Percentiles rank a stretch among this genome's conserved stretches.
phyloP scores from a whole-genome alignment of 2,888 invertebrate species.

The Cheilosia scutellata region DNA sequence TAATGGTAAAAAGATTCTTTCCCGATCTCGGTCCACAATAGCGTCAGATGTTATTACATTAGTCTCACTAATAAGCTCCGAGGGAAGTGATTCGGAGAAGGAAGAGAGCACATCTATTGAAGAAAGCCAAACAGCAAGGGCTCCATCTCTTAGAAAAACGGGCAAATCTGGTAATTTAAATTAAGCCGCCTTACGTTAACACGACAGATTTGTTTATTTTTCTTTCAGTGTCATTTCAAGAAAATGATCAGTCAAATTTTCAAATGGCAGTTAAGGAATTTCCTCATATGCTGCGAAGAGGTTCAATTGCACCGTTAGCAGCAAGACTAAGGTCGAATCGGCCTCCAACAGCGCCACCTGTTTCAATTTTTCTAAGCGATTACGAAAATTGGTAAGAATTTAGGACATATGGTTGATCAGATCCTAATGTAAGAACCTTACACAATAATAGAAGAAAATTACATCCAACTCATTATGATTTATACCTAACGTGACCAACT shows the following conservation, averaged over 20 bases:
- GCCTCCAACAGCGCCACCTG: slow-evolving; percentile 83
- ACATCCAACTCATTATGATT: too few species aligned
- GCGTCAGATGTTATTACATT: slow-evolving; percentile 86
- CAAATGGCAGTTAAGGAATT: slow-evolving; percentile 82
- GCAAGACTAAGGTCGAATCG: slow-evolving; percentile 82
- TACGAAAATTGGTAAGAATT: slow-evolving; percentile 71
- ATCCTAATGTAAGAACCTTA: too few species aligned
- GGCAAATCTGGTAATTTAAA: slow-evolving; percentile 82
- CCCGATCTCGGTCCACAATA: slow-evolving; percentile 81
- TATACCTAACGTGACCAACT: too few species aligned
- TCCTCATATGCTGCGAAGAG: slow-evolving; percentile 82
- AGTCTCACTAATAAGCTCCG: slow-evolving; percentile 88
- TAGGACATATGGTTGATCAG: neutral
- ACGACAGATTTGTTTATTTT: neutral
- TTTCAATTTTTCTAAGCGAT: slow-evolving; percentile 80
- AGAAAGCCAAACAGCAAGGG: slow-evolving; percentile 79
- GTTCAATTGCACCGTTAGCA: slow-evolving; percentile 83
- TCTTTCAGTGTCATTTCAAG: slow-evolving; percentile 84
- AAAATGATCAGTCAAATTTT: slow-evolving; percentile 82
- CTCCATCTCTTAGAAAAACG: slow-evolving; percentile 82
- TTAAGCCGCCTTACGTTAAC: neutral
- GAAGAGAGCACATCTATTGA: slow-evolving; percentile 80
- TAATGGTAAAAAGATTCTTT: slow-evolving; percentile 78
- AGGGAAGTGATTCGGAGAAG: slow-evolving; percentile 87
- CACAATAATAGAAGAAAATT: too few species aligned